Evolutionary conservation across 1,140 invertebrate genomes (phyloP).

Genomic region (Steinernema feltiae): DNA sequence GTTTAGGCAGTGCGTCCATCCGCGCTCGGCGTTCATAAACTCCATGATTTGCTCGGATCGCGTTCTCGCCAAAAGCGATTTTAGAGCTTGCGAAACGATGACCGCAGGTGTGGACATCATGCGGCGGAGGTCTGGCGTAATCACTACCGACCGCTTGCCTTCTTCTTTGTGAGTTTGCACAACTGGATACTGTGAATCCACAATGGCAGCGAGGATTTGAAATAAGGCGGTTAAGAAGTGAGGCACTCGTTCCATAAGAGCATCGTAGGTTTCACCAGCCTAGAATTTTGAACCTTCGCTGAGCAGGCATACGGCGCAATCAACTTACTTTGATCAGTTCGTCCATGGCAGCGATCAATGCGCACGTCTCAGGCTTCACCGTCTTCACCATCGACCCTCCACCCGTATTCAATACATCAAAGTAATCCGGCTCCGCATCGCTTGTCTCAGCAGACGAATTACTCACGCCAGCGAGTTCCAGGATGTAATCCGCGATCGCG

Average conservation of each 20-base stretch:
- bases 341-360: constrained; percentile 45
- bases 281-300: constrained; percentile 29
- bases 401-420: constrained; percentile 36
- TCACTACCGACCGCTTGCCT: constrained; percentile 36
- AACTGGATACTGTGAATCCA: constrained; percentile 51
- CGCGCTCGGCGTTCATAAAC: constrained; percentile 52
- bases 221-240: constrained; percentile 39
- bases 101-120: constrained; percentile 41
- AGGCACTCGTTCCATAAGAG: constrained; percentile 42
- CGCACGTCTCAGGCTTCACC: constrained; percentile 42
- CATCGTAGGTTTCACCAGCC: constrained; percentile 52
- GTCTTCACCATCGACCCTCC: constrained; percentile 46
- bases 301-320: background rate
- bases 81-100: constrained; percentile 39
- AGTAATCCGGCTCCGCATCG: constrained; percentile 24
- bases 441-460: background rate
- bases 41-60: constrained; percentile 45
- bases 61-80: constrained; percentile 38
- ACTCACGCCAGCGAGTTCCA: constrained; percentile 40
- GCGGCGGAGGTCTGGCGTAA: constrained; percentile 48
- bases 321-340: constrained; percentile 49
- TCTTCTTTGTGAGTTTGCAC: constrained; percentile 36
- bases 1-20: constrained; percentile 50
- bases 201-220: constrained; percentile 40
- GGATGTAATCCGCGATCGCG: constrained; percentile 46